phyloP scores from a whole-genome alignment of 2,113 vertebrate species.

The Dunckerocampus dactyliophorus region DNA sequence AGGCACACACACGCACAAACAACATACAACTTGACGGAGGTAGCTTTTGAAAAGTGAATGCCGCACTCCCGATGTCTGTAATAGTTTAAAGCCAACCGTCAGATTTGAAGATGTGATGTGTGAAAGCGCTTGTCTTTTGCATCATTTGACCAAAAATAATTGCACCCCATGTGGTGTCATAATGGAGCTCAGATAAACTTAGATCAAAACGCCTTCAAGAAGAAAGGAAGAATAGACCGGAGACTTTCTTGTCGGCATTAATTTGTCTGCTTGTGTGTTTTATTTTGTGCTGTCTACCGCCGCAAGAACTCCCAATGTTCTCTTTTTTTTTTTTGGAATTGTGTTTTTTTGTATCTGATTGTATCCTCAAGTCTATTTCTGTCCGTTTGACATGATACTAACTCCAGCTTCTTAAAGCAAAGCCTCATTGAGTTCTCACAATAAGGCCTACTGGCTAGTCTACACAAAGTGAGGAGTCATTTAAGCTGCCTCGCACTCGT shows the following conservation, averaged over 20 bases:
- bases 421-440: slow-evolving; percentile 1
- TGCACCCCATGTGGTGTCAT: not conserved
- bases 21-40: too few species aligned
- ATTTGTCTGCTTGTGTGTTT: slow-evolving; percentile 8
- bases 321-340: slow-evolving; percentile 39
- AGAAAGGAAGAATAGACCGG: not conserved
- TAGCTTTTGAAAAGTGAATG: not conserved
- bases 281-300: not conserved
- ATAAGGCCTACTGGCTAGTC: not conserved
- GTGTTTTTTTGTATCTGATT: slow-evolving; percentile 47
- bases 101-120: not conserved
- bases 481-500: too few species aligned
- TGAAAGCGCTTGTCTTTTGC: not conserved
- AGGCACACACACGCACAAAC: too few species aligned
- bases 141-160: slow-evolving; percentile 16
- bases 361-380: slow-evolving; percentile 41
- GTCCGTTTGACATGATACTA: slow-evolving; percentile 26
- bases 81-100: slow-evolving; percentile 3
- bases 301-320: slow-evolving; percentile 4
- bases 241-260: slow-evolving; percentile 4
- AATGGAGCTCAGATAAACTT: not conserved
- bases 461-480: too few species aligned
- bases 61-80: not conserved
- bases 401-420: slow-evolving; percentile 38
- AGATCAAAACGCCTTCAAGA: slow-evolving; percentile 10